phyloP scores from a whole-genome alignment of 1,140 invertebrate species.

The Fopius arisanus region DNA sequence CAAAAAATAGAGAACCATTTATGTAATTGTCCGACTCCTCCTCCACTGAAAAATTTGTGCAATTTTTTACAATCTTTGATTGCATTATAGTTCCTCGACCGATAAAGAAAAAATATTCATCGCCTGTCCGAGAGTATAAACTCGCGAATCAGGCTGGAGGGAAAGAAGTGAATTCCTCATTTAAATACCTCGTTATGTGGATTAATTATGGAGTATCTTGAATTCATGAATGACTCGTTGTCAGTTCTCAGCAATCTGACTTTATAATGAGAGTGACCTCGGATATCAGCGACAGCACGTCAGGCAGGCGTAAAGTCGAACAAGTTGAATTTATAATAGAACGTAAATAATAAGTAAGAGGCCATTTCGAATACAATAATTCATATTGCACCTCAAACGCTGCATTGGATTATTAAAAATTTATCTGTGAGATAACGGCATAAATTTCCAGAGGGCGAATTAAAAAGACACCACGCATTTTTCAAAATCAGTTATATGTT shows the following conservation, averaged over 20 bases:
- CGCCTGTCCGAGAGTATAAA: background rate
- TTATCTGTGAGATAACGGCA: too few relatives aligned
- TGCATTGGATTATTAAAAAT: too few relatives aligned
- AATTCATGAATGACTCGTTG: background rate
- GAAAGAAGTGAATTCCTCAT: background rate
- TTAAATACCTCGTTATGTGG: background rate
- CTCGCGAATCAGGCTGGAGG: background rate
- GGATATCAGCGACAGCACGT: background rate
- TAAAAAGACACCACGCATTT: too few relatives aligned
- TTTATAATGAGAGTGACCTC: background rate
- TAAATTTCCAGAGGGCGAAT: too few relatives aligned
- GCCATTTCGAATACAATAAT: too few relatives aligned
- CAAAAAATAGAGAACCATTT: background rate
- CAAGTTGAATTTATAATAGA: background rate
- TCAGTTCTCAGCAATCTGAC: background rate
- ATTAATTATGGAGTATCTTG: background rate
- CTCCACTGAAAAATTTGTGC: background rate
- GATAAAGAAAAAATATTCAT: background rate
- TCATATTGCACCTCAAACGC: too few relatives aligned
- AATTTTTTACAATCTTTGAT: background rate
- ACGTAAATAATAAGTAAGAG: too few relatives aligned
- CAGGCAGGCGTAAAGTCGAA: background rate
- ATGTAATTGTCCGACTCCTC: background rate
- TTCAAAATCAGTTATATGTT: too few relatives aligned
- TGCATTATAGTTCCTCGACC: background rate